Evolutionary conservation across 2,888 invertebrate genomes (phyloP), one percentile per base, ranked within the genome.

Genomic region (Cheilosia urbana): DNA sequence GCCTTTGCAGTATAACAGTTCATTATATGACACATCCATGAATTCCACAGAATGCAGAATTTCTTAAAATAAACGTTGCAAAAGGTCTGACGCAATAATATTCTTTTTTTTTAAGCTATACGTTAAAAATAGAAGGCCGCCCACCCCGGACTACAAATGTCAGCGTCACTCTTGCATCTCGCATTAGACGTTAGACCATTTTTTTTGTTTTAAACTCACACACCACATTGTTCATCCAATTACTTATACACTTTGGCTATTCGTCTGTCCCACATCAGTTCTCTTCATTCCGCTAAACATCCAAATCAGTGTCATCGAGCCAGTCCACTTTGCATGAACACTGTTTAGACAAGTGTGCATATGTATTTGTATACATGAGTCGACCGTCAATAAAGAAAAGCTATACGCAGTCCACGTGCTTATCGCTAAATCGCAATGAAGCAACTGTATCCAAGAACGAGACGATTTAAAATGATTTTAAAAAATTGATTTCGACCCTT

Each of bases 391-490:
- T 51, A 24, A 53, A 65, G 11, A 79, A 58, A 34, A 51, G 63
- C 11, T 69, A 37, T 5, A 24, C 62, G 11, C 62, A 47, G 19
- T 47, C 11, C 80, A 80, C 80, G 80, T 80, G 80, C 68, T 75
- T 68, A 68, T 75, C 62, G 37, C 60, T 47, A 13, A 58, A n/a
- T 24, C 40, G 17, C 37, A 49, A 49, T 30, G 53, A 63, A n/a
- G 62, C 15, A 40, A 73, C 2, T 55, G 68, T 47, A 42, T 72
- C 42, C 55, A 37, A 51, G 13, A 37, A 17, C 19, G 11, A 11
- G 42, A 68, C 83, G 88, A 91, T 91, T 91, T 91, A 90, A 90
- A 90, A 88, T 89, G 88, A 87, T 89, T 89, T 91, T 91, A 80
- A 80, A 88, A 90, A 91, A 90, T 87, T 90, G 84, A 87, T 90